Conservation (phyloP, 2,888 invertebrate genomes). For the Trimorus sp. region DNA sequence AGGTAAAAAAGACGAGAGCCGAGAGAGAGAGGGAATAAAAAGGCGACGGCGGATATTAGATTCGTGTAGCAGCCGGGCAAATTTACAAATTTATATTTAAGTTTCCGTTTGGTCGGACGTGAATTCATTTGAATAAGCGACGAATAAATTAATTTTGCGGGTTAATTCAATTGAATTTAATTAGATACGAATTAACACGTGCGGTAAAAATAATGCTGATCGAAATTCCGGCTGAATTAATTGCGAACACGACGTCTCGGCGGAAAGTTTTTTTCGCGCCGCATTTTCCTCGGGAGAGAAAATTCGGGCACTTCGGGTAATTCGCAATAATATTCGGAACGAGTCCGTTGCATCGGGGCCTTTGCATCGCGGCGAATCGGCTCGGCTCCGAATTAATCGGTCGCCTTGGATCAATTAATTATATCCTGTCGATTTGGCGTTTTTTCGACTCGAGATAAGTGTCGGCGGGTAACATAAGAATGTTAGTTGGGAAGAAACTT, state of each 20-base stretch:
- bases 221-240: constrained; percentile 2
- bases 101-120: constrained; percentile 22
- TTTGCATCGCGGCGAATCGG: constrained; percentile 11
- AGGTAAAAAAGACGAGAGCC: not conserved
- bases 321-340: no score
- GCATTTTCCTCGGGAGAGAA: no score
- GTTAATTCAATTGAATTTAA: constrained; percentile 33
- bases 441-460: constrained; percentile 61
- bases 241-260: no score
- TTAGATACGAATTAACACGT: constrained; percentile 25
- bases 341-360: not conserved
- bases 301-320: no score
- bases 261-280: no score
- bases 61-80: constrained; percentile 19
- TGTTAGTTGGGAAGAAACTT: constrained; percentile 57
- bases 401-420: constrained; percentile 61
- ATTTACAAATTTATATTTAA: constrained; percentile 33
- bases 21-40: no score
- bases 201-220: constrained; percentile 25
- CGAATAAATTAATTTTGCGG: constrained; percentile 35
- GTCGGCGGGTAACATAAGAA: constrained; percentile 57
- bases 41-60: constrained; percentile 10
- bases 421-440: constrained; percentile 59
- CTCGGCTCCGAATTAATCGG: constrained; percentile 55
- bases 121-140: constrained; percentile 28